Base-by-base conservation (phyloP, 1,140 invertebrate species). In the Brachionus calyciflorus region DNA sequence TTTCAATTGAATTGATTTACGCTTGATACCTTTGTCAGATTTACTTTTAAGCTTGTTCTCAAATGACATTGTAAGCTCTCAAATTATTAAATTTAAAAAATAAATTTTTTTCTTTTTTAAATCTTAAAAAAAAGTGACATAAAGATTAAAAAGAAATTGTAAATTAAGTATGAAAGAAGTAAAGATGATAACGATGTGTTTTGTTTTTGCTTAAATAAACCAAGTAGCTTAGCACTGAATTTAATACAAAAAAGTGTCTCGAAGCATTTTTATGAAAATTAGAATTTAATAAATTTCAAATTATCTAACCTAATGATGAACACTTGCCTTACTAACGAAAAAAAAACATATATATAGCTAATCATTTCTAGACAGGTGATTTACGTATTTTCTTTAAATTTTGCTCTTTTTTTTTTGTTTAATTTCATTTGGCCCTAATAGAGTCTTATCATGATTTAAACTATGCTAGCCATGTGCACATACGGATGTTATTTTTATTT, bases 351-450 rank as follows among this genome's bases (percentile, higher is more conserved):
- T n/a, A n/a, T n/a, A n/a, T n/a, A 44, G 30, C 40, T 65, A 65
- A 65, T 44, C 33, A 65, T 65, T 65, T 41, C 37, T 65, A 65
- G 40, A 65, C 60, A 65, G 60, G 60, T 65, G 60, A 65, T 44
- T 44, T 65, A 65, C 55, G 55, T 60, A 37, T 24, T 44, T n/a
- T n/a, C n/a, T n/a, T 44, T 17, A 65, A 41, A 44, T 24, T 30
- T 12, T 37, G n/a, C n/a, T n/a, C n/a, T n/a, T n/a, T n/a, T n/a
- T n/a, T n/a, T n/a, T n/a, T n/a, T n/a, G n/a, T n/a, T n/a, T n/a
- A n/a, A n/a, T n/a, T n/a, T n/a, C n/a, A n/a, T n/a, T n/a, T n/a
- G n/a, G n/a, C n/a, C n/a, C 33, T 44, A 65, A 65, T 65, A 21
- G 24, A 44, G 60, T 21, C 41, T 65, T 65, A 65, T 65, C 60